phyloP scores from a whole-genome alignment of 2,888 invertebrate genomes.

The Acronicta aceris region DNA sequence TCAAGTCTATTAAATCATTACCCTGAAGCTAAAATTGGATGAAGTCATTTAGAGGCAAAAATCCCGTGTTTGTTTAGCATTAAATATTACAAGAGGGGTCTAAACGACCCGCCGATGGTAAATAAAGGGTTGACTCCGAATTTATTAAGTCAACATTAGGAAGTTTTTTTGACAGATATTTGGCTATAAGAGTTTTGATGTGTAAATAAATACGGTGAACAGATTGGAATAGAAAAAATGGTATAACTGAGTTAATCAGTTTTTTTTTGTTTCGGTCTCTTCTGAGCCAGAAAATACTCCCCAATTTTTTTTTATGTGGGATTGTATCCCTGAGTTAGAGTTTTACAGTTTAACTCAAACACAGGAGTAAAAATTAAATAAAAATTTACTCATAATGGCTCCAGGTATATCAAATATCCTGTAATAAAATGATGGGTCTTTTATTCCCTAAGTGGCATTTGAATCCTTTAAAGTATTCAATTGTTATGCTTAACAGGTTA shows the following conservation, averaged over 20 bases:
- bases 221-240: conserved; percentile 30
- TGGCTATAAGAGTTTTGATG: conserved; percentile 65
- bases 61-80: conserved; percentile 86
- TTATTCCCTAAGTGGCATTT: no score
- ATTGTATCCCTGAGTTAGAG: no score
- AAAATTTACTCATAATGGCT: no score
- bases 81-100: conserved; percentile 86
- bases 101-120: conserved; percentile 77
- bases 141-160: conserved; percentile 80
- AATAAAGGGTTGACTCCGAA: conserved; percentile 85
- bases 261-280: background rate
- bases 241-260: conserved; percentile 17
- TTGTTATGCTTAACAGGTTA: no score
- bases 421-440: no score
- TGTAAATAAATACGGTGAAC: conserved; percentile 65
- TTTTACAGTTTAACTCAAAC: no score
- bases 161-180: conserved; percentile 70
- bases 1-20: conserved; percentile 55
- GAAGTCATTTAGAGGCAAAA: conserved; percentile 82
- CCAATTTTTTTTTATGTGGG: background rate
- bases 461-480: no score
- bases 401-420: no score
- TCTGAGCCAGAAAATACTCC: background rate
- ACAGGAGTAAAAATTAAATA: no score
- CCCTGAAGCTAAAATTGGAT: conserved; percentile 62